Percentiles rank a stretch among this genome's conserved stretches.
These are phyloP conservation scores for Gnathonemus echidnorhynchus DNA, from an alignment of 2,113 vertebrate genomes.

Conservation along the genomic window DNA sequence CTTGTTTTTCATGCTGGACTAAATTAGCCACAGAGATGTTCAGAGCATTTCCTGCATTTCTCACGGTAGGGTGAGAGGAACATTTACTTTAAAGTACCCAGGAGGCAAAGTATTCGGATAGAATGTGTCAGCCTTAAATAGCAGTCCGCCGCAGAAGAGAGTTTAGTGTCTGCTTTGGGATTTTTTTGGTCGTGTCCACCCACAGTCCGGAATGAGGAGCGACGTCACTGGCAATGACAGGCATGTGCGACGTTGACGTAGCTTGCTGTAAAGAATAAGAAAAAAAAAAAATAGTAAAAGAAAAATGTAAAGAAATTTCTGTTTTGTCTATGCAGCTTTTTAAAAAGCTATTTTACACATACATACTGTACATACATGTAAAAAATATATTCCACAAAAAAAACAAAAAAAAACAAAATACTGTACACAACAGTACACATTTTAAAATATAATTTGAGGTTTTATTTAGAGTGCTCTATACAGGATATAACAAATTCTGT, in stretches of 20 bases:
- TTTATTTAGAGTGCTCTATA: background rate
- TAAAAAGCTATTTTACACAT: background rate
- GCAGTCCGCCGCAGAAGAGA: background rate
- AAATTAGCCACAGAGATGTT: background rate
- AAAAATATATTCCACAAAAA: background rate
- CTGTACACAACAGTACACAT: background rate
- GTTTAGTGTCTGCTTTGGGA: slow-evolving; percentile 1
- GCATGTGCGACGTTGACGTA: background rate
- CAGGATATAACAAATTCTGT: background rate
- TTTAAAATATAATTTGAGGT: background rate
- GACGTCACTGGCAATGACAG: background rate
- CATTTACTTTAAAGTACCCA: background rate
- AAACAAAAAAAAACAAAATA: background rate
- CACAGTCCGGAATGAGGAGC: background rate
- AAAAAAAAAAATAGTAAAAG: background rate
- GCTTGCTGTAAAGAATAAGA: background rate
- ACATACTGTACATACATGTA: background rate
- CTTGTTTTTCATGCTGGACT: background rate
- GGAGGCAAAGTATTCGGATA: background rate
- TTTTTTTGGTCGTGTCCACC: background rate
- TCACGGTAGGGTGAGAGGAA: background rate
- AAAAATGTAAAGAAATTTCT: background rate
- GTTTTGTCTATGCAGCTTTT: slow-evolving; percentile 33
- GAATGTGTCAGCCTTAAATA: background rate
- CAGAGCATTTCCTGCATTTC: slow-evolving; percentile 26